Conservation (phyloP, 2,888 invertebrate genomes). For the Aspidiotus destructor region DNA sequence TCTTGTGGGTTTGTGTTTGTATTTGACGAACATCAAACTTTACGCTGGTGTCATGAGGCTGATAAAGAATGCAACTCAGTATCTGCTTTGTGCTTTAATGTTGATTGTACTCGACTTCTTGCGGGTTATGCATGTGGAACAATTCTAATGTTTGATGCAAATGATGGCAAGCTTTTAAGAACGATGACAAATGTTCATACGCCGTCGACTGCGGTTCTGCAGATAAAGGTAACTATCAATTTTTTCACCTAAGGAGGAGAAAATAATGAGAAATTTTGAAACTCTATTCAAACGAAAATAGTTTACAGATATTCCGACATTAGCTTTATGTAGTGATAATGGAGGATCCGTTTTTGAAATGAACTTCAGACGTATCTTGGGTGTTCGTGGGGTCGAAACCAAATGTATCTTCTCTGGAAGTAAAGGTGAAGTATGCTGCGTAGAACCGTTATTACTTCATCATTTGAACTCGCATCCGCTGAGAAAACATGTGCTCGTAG, state of each 20-base stretch:
- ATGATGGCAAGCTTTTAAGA: slow-evolving; percentile 64
- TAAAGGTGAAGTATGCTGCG: slow-evolving; percentile 79
- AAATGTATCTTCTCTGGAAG: slow-evolving; percentile 95
- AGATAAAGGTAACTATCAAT: slow-evolving; percentile 48
- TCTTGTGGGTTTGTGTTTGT: slow-evolving; percentile 84
- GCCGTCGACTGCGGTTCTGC: slow-evolving; percentile 70
- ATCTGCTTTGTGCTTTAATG: slow-evolving; percentile 62
- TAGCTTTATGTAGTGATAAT: slow-evolving; percentile 77
- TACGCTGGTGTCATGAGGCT: slow-evolving; percentile 75
- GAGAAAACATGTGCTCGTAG: slow-evolving; percentile 67
- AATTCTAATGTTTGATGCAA: slow-evolving; percentile 79
- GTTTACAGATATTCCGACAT: slow-evolving; percentile 61
- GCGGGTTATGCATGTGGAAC: slow-evolving; percentile 71
- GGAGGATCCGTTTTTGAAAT: slow-evolving; percentile 94
- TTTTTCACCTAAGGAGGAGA: background rate
- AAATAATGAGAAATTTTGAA: background rate
- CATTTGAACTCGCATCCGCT: slow-evolving; percentile 54
- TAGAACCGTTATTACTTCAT: slow-evolving; percentile 58
- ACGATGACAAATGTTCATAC: slow-evolving; percentile 71
- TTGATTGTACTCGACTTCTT: slow-evolving; percentile 73
- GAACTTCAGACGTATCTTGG: slow-evolving; percentile 76
- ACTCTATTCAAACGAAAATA: slow-evolving; percentile 38
- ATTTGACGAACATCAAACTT: slow-evolving; percentile 74
- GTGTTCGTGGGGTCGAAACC: slow-evolving; percentile 77
- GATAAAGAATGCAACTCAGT: slow-evolving; percentile 66